Evolutionary conservation across 1,140 invertebrate species (phyloP), one percentile per base, ranked within the genome.

Genomic region (Lasioglossum albipes): DNA sequence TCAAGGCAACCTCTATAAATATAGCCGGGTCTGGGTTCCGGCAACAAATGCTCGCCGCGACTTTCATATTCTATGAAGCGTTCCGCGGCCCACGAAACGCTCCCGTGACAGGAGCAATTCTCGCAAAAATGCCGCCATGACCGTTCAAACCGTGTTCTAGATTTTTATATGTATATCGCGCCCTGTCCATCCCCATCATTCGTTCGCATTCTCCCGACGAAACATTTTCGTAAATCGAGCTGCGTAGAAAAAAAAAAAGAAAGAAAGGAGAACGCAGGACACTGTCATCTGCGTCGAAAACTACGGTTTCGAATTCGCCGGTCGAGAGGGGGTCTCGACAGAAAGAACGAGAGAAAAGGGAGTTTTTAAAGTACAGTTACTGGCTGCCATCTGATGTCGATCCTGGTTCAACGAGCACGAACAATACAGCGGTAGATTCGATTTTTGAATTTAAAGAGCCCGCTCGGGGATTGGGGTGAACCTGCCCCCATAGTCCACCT

Each of bases 391-490:
- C 80, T 85, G 86, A 84, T 83, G 86, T 80, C 77, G 75, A 82
- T 84, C 85, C 79, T 89, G 89, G 88, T 89, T 86, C 79, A 88
- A 72, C 86, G 87, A 83, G 74, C 85, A 74, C 80, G 87, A 88
- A 93, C 90, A 92, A 93, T 91, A 18, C 77, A 73, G 85, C 75
- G 87, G 89, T 80, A 84, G 87, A 92, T 92, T 90, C 90, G 91
- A 93, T 93, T 93, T 93, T 93, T 92, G 88, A 93, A 89, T 92
- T 92, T 92, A 90, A 92, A 93, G 84, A 89, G 88, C 88, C 85
- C 88, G 85, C 87, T 83, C 87, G 82, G 85, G 81, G 64, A 84
- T 84, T 78, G 87, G 87, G 88, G 86, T 85, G 88, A 89, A 88
- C 87, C 88, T 88, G 85, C 87, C 88, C 87, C 82, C 83, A 82